phyloP scores from a whole-genome alignment of 35 echinoderm and acorn worm genomes.

The Chiridota heheva region DNA sequence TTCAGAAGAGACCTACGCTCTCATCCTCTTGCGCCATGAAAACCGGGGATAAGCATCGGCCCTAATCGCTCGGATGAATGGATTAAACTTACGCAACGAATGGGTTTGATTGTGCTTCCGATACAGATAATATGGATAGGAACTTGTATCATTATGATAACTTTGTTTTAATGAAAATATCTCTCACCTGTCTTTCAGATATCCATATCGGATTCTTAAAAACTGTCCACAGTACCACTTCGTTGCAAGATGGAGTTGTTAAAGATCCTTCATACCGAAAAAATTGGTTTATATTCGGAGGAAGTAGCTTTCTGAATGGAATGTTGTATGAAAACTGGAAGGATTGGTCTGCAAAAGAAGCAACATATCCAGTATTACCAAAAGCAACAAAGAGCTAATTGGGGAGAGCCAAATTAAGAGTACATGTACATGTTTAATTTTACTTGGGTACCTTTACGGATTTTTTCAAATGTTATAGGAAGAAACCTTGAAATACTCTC shows the following conservation, averaged over 20 bases:
- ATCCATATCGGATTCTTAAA: slow-evolving; percentile 57
- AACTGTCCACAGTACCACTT: slow-evolving; percentile 79
- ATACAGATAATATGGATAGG: too few relatives aligned
- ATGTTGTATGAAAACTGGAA: neutral
- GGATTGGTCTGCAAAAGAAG: slow-evolving; percentile 3
- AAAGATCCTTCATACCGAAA: slow-evolving; percentile 73
- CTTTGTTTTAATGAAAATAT: too few relatives aligned
- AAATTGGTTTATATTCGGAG: slow-evolving; percentile 3
- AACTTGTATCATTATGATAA: too few relatives aligned
- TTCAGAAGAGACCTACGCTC: too few relatives aligned
- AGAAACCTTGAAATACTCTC: too few relatives aligned
- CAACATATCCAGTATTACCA: neutral
- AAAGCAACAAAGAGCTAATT: neutral
- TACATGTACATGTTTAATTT: neutral
- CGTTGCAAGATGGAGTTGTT: slow-evolving; percentile 71
- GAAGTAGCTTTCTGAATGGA: slow-evolving; percentile 24
- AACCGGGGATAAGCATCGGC: too few relatives aligned
- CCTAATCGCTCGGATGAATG: too few relatives aligned
- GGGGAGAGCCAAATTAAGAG: neutral
- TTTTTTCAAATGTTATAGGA: neutral
- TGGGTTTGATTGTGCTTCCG: too few relatives aligned
- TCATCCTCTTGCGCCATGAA: too few relatives aligned
- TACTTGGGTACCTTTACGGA: neutral
- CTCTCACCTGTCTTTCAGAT: slow-evolving; percentile 61
- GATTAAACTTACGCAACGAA: too few relatives aligned